Percentiles rank a stretch among this genome's conserved stretches.
phyloP scores from a whole-genome alignment of 2,113 vertebrate genomes.

The Microcebus ravelobensis region DNA sequence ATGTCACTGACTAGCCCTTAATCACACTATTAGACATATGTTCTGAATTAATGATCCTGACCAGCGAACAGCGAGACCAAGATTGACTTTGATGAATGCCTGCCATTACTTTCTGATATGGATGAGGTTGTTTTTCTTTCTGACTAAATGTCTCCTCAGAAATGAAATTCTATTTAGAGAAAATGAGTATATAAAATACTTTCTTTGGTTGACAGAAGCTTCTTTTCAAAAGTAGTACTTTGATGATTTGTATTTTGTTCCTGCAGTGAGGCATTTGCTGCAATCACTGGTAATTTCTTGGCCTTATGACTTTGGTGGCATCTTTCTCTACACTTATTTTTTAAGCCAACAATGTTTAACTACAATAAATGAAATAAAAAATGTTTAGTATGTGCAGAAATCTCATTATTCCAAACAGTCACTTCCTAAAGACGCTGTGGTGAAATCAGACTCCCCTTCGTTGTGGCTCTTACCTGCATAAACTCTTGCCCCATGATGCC shows the following conservation, averaged over 20 bases:
- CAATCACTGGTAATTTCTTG: not conserved
- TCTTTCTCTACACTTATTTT: not conserved
- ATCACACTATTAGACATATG: slow-evolving; percentile 72
- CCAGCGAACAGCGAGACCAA: slow-evolving; percentile 63
- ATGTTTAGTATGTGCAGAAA: not conserved
- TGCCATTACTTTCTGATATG: slow-evolving; percentile 76
- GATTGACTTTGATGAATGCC: slow-evolving; percentile 81
- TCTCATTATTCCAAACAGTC: not conserved
- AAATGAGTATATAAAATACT: not conserved
- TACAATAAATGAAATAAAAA: not conserved
- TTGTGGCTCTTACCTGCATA: not conserved
- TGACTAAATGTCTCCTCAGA: slow-evolving; percentile 69
- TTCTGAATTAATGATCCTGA: slow-evolving; percentile 78
- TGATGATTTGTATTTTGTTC: not conserved
- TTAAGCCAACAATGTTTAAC: not conserved
- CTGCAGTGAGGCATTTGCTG: not conserved
- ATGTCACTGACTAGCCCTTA: slow-evolving; percentile 66
- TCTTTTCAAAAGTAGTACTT: not conserved
- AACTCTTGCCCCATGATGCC: accelerated
- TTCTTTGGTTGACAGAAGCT: not conserved
- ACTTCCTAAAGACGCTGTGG: not conserved
- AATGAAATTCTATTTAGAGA: slow-evolving; percentile 52
- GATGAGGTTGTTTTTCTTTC: slow-evolving; percentile 77
- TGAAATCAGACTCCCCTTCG: not conserved
- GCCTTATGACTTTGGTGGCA: not conserved